Evolutionary conservation across 2,113 vertebrate species (phyloP).

Genomic region (Thamnophis sirtalis): DNA sequence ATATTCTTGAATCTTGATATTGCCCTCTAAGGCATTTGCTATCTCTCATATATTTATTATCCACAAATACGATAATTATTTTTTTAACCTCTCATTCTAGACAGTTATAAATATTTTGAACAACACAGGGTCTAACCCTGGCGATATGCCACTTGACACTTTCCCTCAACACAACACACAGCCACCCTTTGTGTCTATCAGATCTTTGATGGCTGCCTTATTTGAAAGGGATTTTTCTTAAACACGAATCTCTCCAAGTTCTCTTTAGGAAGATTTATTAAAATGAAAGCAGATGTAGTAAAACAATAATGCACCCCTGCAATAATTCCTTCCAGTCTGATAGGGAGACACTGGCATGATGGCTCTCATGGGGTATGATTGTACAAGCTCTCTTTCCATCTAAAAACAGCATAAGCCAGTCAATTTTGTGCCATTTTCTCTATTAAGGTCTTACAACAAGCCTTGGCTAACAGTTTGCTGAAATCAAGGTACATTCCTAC

Average conservation of each 20-base stretch:
- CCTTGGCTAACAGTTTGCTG: neutral
- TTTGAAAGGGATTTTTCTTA: neutral
- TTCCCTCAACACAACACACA: neutral
- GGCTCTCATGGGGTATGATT: neutral
- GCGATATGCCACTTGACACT: neutral
- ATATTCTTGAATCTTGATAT: neutral
- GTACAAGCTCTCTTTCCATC: neutral
- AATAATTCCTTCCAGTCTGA: neutral
- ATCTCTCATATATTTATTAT: neutral
- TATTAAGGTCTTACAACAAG: neutral
- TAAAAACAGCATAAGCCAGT: neutral
- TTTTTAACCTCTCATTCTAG: neutral
- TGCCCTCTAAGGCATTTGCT: neutral
- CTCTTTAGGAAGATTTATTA: neutral
- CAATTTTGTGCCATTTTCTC: neutral
- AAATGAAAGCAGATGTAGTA: neutral
- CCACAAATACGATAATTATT: neutral
- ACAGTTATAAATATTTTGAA: neutral
- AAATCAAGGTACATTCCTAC: neutral
- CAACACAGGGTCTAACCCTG: neutral
- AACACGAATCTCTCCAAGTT: neutral
- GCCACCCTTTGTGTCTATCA: neutral
- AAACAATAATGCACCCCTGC: neutral
- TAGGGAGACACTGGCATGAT: neutral
- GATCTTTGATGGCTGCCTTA: neutral